A percentile compares a stretch with the other conserved stretches of the same genome.
Evolutionary conservation across 2,797 vertebrate genomes (phyloP).

Genomic region (Pangasius mekongensis): DNA sequence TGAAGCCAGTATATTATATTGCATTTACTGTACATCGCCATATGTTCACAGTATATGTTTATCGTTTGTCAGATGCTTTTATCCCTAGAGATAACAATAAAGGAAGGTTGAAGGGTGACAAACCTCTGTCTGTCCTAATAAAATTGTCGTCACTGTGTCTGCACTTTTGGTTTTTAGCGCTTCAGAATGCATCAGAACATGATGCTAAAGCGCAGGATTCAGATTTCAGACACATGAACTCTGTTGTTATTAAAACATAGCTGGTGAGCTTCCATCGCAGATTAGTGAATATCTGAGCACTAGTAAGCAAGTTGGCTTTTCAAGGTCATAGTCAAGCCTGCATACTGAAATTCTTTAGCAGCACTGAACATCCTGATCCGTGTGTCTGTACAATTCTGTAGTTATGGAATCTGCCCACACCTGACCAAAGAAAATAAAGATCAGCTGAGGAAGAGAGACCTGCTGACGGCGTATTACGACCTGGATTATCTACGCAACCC

Average conservation of each 20-base stretch:
- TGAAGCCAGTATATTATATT: neutral
- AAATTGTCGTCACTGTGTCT: neutral
- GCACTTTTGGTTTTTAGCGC: neutral
- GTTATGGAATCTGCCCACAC: constrained; percentile 77
- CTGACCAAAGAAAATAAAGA: constrained; percentile 75
- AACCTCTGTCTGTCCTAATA: neutral
- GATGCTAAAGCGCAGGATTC: neutral
- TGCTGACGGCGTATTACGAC: constrained; percentile 75
- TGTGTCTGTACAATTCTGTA: constrained; percentile 47
- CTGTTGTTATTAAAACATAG: neutral
- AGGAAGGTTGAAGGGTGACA: neutral
- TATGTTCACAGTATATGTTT: too few species aligned
- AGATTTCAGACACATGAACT: neutral
- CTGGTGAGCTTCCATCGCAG: neutral
- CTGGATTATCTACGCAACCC: constrained; percentile 74
- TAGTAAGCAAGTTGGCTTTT: neutral
- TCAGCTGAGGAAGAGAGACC: constrained; percentile 71
- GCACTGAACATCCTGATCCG: neutral
- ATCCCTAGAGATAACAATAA: neutral
- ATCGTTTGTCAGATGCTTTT: neutral
- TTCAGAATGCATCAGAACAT: neutral
- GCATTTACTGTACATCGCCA: neutral
- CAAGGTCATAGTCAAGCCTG: neutral
- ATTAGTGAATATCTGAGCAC: neutral
- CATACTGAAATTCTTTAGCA: neutral